Base-by-base conservation (phyloP, 1,140 invertebrate genomes). In the Penaeus indicus region DNA sequence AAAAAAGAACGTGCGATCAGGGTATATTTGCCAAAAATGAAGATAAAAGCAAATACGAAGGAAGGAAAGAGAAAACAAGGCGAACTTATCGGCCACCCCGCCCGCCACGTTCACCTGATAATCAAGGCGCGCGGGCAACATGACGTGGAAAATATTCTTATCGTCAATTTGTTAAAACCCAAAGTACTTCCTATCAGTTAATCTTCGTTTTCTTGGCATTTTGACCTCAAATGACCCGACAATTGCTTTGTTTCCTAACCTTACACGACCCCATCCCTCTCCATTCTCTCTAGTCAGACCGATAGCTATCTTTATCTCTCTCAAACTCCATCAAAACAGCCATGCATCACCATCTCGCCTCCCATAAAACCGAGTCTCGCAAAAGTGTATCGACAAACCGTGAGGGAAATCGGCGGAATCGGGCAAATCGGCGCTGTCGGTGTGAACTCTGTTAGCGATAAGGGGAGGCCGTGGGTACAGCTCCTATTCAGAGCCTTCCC, bases 361-460 rank as follows among this genome's bases (percentile, higher is more conserved):
- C 87, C 87, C 81, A 84, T 84, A 88, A 88, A 84, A 84, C 87
- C 81, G 72, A 38, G 87, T 78, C 61, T 38, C 38, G 81, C 80
- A 79, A 84, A 88, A 88, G 87, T 82, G 81, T 84, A 88, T 88
- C 64, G 81, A 82, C 64, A 84, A 88, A 88, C 87, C 87, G 87
- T 88, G 87, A 88, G 87, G 27, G 54, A 77, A 88, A 88, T 88
- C 81, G 62, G 87, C 32, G 72, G 64, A 82, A 88, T 88, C 87
- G 82, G 81, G 62, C 21, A 88, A 88, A 88, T 88, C 87, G 81
- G 32, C 82, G 87, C 72, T 84, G 87, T 88, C 72, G 87, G 87
- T 88, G 87, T 84, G 87, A 88, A 88, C 87, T 88, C 84, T 84
- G 82, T n/a, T 81, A 82, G 72, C 87, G 87, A 88, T 88, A 88